phyloP scores from a whole-genome alignment of 1,140 invertebrate species.

The Lineus longissimus region DNA sequence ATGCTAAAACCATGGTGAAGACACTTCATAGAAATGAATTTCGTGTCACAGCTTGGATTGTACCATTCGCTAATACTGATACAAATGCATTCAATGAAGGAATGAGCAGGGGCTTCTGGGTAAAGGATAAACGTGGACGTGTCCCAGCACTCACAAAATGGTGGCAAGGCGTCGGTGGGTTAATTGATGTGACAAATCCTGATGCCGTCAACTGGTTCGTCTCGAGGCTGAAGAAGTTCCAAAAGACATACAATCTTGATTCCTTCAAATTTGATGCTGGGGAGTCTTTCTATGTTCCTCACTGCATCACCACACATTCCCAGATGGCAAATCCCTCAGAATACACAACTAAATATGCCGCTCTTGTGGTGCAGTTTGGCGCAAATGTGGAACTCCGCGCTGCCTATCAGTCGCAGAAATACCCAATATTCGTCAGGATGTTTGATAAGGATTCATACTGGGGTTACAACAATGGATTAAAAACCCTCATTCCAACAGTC shows the following conservation, averaged over 20 bases:
- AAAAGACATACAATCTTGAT: conserved; percentile 66
- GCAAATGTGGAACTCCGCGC: conserved; percentile 64
- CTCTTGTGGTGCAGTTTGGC: conserved; percentile 31
- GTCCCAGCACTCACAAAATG: conserved; percentile 63
- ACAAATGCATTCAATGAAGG: conserved; percentile 61
- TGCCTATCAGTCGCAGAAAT: conserved; percentile 72
- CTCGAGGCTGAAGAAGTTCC: conserved; percentile 60
- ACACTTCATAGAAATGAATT: conserved; percentile 65
- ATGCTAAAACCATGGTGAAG: conserved; percentile 62
- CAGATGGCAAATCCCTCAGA: conserved; percentile 10
- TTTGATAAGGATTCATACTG: conserved; percentile 81
- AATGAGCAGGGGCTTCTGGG: conserved; percentile 33
- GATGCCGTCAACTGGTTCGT: conserved; percentile 68
- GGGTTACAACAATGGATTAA: conserved; percentile 77
- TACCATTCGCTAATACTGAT: conserved; percentile 80
- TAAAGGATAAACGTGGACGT: conserved; percentile 44
- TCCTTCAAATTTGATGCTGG: conserved; percentile 93
- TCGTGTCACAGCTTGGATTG: conserved; percentile 78
- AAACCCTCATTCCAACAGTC: conserved; percentile 75
- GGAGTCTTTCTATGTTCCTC: conserved; percentile 78
- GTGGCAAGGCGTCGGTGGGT: conserved; percentile 73
- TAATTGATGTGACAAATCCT: conserved; percentile 40
- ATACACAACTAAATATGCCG: conserved; percentile 14
- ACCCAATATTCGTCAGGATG: conserved; percentile 82
- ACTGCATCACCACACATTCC: background rate